phyloP scores from a whole-genome alignment of 2,113 vertebrate species.

The Emydocephalus ijimae region DNA sequence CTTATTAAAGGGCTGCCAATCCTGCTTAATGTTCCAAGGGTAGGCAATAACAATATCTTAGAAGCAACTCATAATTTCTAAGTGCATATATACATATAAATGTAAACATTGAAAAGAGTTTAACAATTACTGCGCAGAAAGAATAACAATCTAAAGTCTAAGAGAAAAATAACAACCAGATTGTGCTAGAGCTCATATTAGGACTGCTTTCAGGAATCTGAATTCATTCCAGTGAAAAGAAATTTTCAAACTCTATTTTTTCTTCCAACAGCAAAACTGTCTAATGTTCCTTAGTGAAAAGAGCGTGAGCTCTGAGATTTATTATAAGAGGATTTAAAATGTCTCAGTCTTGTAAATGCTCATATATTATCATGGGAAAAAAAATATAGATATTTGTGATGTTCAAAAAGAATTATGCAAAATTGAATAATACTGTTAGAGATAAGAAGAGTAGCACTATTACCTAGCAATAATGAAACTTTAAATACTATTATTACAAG shows the following conservation, averaged over 20 bases:
- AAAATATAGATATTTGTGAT: neutral
- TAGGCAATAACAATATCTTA: neutral
- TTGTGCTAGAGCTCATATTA: neutral
- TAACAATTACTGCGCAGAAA: neutral
- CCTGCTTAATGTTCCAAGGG: neutral
- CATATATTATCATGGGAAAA: neutral
- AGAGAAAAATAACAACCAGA: neutral
- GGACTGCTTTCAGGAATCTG: neutral
- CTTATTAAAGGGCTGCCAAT: neutral
- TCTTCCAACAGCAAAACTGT: neutral
- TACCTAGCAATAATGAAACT: neutral
- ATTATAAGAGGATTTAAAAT: conserved; percentile 21
- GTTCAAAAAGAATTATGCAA: neutral
- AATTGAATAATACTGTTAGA: neutral
- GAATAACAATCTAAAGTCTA: neutral
- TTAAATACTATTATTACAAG: neutral
- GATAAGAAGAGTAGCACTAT: neutral
- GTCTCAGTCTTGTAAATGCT: neutral
- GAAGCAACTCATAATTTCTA: neutral
- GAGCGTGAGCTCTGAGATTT: neutral
- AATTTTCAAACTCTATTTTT: conserved; percentile 9
- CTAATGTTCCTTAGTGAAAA: neutral
- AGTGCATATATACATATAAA: neutral
- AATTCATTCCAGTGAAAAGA: conserved; percentile 3
- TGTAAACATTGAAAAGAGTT: neutral